Evolutionary conservation across 2,113 vertebrate genomes (phyloP), one percentile per base, ranked within the genome.

Genomic region (Periophthalmodon schlosseri): DNA sequence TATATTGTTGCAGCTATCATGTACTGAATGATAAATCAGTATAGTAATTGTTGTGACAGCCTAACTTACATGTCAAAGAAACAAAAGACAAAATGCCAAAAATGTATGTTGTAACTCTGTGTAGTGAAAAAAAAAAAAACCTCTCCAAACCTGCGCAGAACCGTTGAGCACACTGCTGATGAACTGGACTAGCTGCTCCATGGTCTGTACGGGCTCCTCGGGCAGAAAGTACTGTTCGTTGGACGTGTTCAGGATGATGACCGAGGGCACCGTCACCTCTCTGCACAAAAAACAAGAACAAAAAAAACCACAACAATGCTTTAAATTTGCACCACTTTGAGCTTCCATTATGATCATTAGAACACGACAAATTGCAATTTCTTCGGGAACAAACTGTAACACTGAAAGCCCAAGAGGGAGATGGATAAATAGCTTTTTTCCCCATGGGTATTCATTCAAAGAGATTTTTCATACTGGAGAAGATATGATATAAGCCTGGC

Each of bases 151-250:
- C 93, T 96, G 91, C 47, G 94, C 95, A 50, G 94, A 95, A 75
- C 98, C 98, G 74, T 98, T 96, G 92, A 98, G 76, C 75, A 99
- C 94, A 20, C 92, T 87, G 84, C 89, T 95, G 91, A 99, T 97
- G 91, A 99, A 99, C 54, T 93, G 92, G 84, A 98, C 95, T 93
- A 99, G 93, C 87, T 99, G 96, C 86, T 97, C 94, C 68, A 93
- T 88, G 77, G 72, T 95, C 73, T 93, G 88, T n/a, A 95, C 91
- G 18, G 93, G 88, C 82, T 94, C 94, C 14, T 91, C 82, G 71
- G 97, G 95, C 74, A 98, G 84, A 88, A 97, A 99, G 94, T 99
- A 99, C 71, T 99, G 96, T 79, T 99, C 97, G 70, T 97, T 99
- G 76, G 97, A 99, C 60, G 97, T 98, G 86, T 99, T 99, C 86